phyloP scores from a whole-genome alignment of 2,113 vertebrate species.

The Acanthochromis polyacanthus region DNA sequence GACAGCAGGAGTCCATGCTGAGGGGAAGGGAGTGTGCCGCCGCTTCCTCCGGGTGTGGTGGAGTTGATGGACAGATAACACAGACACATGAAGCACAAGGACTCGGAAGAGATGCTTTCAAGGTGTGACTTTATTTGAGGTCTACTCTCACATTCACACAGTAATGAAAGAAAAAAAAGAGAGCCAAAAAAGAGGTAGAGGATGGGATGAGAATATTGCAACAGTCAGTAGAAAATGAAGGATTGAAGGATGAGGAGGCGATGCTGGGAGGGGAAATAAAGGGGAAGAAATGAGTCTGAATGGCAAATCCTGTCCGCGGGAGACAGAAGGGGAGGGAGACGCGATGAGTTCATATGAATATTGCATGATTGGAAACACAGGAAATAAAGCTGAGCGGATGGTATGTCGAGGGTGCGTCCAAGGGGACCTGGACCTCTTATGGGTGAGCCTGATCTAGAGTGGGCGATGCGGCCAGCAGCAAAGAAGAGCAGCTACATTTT shows the following conservation, averaged over 20 bases:
- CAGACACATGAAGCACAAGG: slow-evolving; percentile 88
- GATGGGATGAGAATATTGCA: slow-evolving; percentile 69
- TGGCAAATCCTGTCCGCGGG: slow-evolving; percentile 57
- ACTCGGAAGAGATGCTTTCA: slow-evolving; percentile 88
- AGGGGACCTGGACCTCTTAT: slow-evolving; percentile 26
- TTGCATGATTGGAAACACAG: slow-evolving; percentile 58
- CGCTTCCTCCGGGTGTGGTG: slow-evolving; percentile 70
- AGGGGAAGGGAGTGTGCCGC: slow-evolving; percentile 27
- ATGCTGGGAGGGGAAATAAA: neutral
- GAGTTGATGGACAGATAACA: slow-evolving; percentile 85
- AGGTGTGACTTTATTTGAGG: slow-evolving; percentile 83
- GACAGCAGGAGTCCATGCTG: slow-evolving; percentile 79
- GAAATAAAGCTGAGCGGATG: slow-evolving; percentile 36
- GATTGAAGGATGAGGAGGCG: slow-evolving; percentile 34
- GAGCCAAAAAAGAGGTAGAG: slow-evolving; percentile 55
- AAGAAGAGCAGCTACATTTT: slow-evolving; percentile 19
- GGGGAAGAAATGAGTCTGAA: slow-evolving; percentile 26
- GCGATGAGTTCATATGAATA: slow-evolving; percentile 61
- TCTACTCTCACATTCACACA: slow-evolving; percentile 77
- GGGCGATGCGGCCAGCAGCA: slow-evolving; percentile 38
- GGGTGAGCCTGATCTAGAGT: slow-evolving; percentile 18
- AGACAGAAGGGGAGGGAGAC: slow-evolving; percentile 54
- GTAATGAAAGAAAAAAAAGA: slow-evolving; percentile 71
- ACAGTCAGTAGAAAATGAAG: slow-evolving; percentile 55
- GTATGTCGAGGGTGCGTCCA: slow-evolving; percentile 19